Base-by-base conservation (phyloP, 2,888 invertebrate genomes). In the Nudaria mundana region DNA sequence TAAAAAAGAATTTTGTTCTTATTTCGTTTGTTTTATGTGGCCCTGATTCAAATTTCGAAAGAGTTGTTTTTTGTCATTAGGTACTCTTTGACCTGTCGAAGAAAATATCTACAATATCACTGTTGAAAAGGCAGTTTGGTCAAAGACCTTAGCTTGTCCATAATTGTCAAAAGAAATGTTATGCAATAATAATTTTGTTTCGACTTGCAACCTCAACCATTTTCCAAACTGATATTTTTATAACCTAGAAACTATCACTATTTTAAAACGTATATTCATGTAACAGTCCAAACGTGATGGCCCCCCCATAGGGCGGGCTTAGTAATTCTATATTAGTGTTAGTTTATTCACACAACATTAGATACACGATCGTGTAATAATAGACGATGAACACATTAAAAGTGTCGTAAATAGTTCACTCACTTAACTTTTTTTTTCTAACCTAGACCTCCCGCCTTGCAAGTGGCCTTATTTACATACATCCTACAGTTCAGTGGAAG, bases 271-370 rank as follows among this genome's bases (percentile, higher is more conserved):
- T 34, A 34, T 22, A 25, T 16, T 28, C 5, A 10, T 10, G 4
- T 10, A 31, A 10, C 24, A 13, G 33, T 39, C 10, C 7, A 26
- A 16, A 1, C 20, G 18, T 5, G n/a, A 7, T 16, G 8, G 8
- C 16, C 16, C 20, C n/a, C 38, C 40, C 49, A 43, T 18, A 3
- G 10, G 14, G 23, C 22, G 26, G 14, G 1, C 11, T 49, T 30
- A 36, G 45, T 43, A 43, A 49, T 7, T 16, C 23, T 12, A 45
- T 25, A 35, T 10, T 3, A 20, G 22, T 14, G 15, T 40, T 31
- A 35, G 13, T 11, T 13, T 10, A 20, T 20, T 6, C 33, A 33
- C 20, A 25, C 16, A 12, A 3, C 15, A 24, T 23, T 13, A 29
- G 23, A 29, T 7, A 10, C 16, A 25, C 16, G 12, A 18, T 30